Evolutionary conservation across 2,797 vertebrate species (phyloP), one percentile per base, ranked within the genome.

Genomic region (Serranus cabrilla): DNA sequence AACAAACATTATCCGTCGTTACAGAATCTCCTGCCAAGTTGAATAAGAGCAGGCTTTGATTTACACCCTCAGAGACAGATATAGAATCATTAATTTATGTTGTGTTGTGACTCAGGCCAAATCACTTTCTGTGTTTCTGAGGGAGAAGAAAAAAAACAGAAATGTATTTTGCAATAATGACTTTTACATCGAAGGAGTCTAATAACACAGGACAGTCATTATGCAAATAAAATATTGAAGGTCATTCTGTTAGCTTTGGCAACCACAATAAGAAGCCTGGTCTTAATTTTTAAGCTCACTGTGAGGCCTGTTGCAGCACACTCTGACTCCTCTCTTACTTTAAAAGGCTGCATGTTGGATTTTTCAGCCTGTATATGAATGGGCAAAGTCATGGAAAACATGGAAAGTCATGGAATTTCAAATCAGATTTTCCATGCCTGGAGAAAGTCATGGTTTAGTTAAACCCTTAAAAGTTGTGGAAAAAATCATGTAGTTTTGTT

Each of bases 1-100:
- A 78, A 68, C 71, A 80, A 83, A 76, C 74, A 71, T 72, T 62
- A 69, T 54, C 61, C 58, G n/a, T 77, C 23, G 11, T 37, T 42
- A 64, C 27, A 39, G 37, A 63, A 49, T 40, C 27, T 25, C 63
- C 66, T 80, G 74, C 74, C 70, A 76, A 76, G 58, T 21, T 39
- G 45, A 83, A 67, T 18, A 46, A 61, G 67, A 54, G 37, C 27
- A 59, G 8, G 54, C 37, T 77, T 81, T 83, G 66, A 81, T 85
- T 81, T 69, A 69, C 63, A 52, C 37, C 55, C 61, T 62, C 68
- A 64, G 47, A 54, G 57, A 58, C 43, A 42, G 46, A 73, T 37
- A 37, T 20, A 59, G 74, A 63, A 59, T 39, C 34, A 31, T 52
- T 34, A 11, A 60, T 60, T 34, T 7, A 12, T 60, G 21, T 47